Evolutionary conservation across 2,888 invertebrate species (phyloP).

Genomic region (Tenthredo distinguenda): DNA sequence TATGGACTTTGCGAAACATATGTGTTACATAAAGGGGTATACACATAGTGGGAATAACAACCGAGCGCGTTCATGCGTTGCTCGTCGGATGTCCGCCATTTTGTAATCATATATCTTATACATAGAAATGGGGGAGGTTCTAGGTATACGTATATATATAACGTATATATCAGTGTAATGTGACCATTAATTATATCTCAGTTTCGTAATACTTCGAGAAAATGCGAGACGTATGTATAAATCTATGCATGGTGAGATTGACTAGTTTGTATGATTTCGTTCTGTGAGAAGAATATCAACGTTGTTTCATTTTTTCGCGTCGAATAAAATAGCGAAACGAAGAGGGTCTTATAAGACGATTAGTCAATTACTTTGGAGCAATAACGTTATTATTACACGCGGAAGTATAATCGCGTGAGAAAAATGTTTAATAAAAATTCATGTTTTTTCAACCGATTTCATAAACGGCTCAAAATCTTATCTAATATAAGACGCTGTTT

Average conservation of each 20-base stretch:
- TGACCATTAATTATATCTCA: not conserved
- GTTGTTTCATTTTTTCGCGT: not conserved
- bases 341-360: not conserved
- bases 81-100: slow-evolving; percentile 76
- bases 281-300: not conserved
- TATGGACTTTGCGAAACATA: not conserved
- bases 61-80: slow-evolving; percentile 70
- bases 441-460: no score
- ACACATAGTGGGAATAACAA: slow-evolving; percentile 13
- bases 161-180: not conserved
- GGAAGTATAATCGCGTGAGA: not conserved
- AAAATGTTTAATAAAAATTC: not conserved
- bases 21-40: not conserved
- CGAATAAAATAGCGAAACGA: not conserved
- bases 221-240: not conserved
- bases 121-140: slow-evolving; percentile 32
- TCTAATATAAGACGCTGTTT: not conserved
- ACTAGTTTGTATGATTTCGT: not conserved
- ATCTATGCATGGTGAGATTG: not conserved
- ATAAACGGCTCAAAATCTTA: not conserved
- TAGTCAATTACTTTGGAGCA: not conserved
- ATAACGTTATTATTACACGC: not conserved
- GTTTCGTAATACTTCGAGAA: not conserved
- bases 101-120: slow-evolving; percentile 71
- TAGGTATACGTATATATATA: not conserved